These are phyloP conservation scores for Ochropleura leucogaster DNA, from an alignment of 2,888 invertebrate species.

Conservation along the genomic window DNA sequence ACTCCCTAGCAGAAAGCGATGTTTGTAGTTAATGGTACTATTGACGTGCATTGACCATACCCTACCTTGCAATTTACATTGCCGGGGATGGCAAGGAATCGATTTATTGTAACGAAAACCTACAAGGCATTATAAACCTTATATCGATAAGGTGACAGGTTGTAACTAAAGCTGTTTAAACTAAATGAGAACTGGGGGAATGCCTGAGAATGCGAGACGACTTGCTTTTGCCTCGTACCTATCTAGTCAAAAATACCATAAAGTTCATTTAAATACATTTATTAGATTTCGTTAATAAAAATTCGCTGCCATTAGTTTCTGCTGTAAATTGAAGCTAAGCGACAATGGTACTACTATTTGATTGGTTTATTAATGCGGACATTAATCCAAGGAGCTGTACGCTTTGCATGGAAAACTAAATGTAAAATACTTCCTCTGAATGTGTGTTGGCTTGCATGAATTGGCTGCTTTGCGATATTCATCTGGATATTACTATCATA, in stretches of 20 bases:
- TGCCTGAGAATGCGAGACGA: background rate
- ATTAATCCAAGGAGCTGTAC: background rate
- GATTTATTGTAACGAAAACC: background rate
- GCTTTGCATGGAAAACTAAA: constrained; percentile 6
- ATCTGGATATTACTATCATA: constrained; percentile 1
- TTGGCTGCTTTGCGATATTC: background rate
- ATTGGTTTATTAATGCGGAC: constrained; percentile 32
- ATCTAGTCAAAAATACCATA: background rate
- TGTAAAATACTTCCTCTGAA: background rate
- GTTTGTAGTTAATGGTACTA: background rate
- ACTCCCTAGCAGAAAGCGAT: background rate
- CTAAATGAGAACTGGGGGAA: background rate
- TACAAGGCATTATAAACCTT: background rate
- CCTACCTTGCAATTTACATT: background rate
- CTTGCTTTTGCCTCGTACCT: background rate
- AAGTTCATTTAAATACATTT: background rate
- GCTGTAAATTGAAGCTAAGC: background rate
- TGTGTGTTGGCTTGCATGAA: constrained; percentile 13
- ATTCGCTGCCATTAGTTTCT: background rate
- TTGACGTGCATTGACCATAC: background rate
- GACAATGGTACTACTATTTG: constrained; percentile 1
- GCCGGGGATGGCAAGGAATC: background rate
- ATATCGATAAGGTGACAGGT: background rate
- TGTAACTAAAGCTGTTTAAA: background rate
- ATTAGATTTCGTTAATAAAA: background rate